Percentiles rank a stretch among this genome's conserved stretches.
phyloP scores from a whole-genome alignment of 2,797 vertebrate species.

The Squalus acanthias region DNA sequence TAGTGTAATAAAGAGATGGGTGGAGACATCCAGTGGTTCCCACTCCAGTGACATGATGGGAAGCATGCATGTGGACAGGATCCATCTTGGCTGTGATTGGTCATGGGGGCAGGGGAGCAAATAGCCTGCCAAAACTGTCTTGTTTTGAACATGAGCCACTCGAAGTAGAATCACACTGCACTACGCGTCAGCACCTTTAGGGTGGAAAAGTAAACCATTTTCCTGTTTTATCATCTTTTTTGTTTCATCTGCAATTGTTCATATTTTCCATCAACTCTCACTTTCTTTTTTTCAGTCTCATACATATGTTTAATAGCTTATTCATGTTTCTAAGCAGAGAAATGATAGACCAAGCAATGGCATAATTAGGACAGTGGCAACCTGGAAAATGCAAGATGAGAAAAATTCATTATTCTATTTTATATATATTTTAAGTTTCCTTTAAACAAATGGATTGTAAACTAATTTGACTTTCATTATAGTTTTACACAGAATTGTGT shows the following conservation, averaged over 20 bases:
- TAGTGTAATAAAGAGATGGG: not conserved
- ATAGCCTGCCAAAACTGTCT: not conserved
- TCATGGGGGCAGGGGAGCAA: not conserved
- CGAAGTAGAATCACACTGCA: not conserved
- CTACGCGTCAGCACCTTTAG: not conserved
- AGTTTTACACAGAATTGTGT: not conserved
- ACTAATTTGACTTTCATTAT: not conserved
- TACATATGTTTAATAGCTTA: not conserved
- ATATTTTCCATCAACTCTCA: not conserved
- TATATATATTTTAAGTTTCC: not conserved
- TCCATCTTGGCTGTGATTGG: not conserved
- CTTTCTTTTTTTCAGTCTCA: not conserved
- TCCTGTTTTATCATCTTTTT: not conserved
- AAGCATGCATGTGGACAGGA: not conserved
- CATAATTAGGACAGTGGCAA: not conserved
- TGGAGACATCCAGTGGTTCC: not conserved
- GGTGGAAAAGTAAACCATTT: not conserved
- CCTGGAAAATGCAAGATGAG: not conserved
- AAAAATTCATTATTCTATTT: not conserved
- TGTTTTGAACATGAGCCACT: not conserved
- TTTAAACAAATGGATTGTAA: not conserved
- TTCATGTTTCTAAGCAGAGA: not conserved
- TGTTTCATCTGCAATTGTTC: not conserved
- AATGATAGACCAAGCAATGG: not conserved
- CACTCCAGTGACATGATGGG: not conserved